A percentile compares a stretch with the other conserved stretches of the same genome.
Conservation (phyloP, 2,113 vertebrate genomes). For the Phalacrocorax aristotelis region DNA sequence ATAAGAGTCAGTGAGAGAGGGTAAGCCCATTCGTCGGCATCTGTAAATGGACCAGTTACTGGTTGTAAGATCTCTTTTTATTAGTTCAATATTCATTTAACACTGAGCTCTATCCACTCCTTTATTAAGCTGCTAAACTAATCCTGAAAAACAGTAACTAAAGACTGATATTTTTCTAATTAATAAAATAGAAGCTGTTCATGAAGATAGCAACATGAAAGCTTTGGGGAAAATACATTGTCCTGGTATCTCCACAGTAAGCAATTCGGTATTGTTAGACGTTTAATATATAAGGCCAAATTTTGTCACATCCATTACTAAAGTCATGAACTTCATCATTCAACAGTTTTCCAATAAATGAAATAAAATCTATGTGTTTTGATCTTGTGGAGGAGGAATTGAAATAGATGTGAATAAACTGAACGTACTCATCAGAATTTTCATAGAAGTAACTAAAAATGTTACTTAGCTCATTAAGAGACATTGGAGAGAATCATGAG, state of each 20-base stretch:
- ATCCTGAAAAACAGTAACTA: not conserved
- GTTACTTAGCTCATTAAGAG: not conserved
- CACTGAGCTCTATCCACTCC: not conserved
- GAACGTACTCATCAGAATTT: not conserved
- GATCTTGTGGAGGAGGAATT: not conserved
- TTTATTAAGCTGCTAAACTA: not conserved
- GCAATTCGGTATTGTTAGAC: not conserved
- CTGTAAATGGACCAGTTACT: not conserved
- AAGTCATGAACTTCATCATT: not conserved
- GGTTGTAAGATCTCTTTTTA: not conserved
- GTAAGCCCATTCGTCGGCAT: not conserved
- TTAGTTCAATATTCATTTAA: not conserved
- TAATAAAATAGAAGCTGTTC: slow-evolving; percentile 7
- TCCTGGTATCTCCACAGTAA: not conserved
- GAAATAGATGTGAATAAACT: not conserved
- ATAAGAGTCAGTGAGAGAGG: not conserved
- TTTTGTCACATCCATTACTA: not conserved
- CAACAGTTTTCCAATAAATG: not conserved
- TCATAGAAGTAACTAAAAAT: not conserved
- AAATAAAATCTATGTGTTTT: not conserved
- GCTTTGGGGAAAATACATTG: not conserved
- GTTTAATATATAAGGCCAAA: not conserved
- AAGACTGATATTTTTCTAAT: not conserved
- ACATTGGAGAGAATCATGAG: not conserved
- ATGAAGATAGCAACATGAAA: not conserved